A percentile compares a stretch with the other conserved stretches of the same genome.
These are phyloP conservation scores for Ianthella basta DNA, from an alignment of 37 sponge, comb jelly and placozoan genomes.

Conservation along the genomic window DNA sequence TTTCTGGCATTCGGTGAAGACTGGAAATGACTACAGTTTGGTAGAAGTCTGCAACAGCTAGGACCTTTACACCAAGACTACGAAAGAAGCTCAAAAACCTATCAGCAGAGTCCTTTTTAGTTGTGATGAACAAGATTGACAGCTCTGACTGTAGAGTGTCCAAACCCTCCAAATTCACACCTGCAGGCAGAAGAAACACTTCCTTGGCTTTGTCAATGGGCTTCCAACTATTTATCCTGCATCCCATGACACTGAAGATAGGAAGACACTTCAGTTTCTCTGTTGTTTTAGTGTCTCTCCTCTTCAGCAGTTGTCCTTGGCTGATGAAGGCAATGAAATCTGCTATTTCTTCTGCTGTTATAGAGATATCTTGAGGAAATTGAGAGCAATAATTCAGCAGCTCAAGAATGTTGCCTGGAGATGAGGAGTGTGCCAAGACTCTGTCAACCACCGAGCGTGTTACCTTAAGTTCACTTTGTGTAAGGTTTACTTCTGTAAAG, in stretches of 20 bases:
- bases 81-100: neutral
- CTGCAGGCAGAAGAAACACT: slow-evolving; percentile 4
- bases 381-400: neutral
- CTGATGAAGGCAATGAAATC: slow-evolving; percentile 4
- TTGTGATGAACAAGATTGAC: neutral
- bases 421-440: too few species aligned
- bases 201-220: neutral
- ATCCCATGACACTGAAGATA: slow-evolving; percentile 14
- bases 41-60: neutral
- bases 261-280: slow-evolving; percentile 1
- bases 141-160: neutral
- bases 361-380: neutral
- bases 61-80: neutral
- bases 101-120: neutral
- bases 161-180: neutral
- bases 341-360: neutral
- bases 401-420: neutral
- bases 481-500: neutral
- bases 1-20: neutral
- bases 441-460: too few species aligned
- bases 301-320: neutral
- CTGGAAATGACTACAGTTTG: neutral
- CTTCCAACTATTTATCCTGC: neutral
- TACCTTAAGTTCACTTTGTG: too few species aligned
- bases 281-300: neutral